phyloP scores from a whole-genome alignment of 2,113 vertebrate species.

The Speoplatyrhinus poulsoni region DNA sequence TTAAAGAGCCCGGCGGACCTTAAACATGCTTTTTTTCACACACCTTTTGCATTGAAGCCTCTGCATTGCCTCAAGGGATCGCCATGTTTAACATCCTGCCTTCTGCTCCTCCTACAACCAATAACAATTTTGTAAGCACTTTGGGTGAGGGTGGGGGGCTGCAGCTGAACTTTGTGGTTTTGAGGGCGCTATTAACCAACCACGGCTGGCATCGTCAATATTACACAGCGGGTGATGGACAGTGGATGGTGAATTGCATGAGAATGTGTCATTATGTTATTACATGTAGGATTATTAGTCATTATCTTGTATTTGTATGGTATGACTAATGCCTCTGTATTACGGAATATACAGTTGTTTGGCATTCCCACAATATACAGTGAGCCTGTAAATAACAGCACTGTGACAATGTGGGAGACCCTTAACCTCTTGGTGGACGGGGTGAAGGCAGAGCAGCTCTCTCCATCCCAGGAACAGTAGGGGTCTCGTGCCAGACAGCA shows the following conservation, averaged over 20 bases:
- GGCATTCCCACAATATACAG: background rate
- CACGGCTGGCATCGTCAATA: too few relatives aligned
- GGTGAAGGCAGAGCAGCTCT: constrained; percentile 81
- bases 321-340: too few relatives aligned
- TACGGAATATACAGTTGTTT: too few relatives aligned
- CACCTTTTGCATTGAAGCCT: constrained; percentile 93
- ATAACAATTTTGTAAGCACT: background rate
- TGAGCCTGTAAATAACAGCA: background rate
- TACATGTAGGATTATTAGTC: too few relatives aligned
- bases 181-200: too few relatives aligned
- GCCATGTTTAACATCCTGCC: constrained; percentile 92
- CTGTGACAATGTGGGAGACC: background rate
- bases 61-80: constrained; percentile 94
- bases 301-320: too few relatives aligned
- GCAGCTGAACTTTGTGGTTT: too few relatives aligned
- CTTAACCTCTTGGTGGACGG: constrained; percentile 78
- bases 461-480: constrained; percentile 86
- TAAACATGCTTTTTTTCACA: constrained; percentile 4
- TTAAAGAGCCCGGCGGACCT: background rate
- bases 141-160: too few relatives aligned
- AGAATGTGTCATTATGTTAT: too few relatives aligned
- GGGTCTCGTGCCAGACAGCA: constrained; percentile 86
- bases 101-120: constrained; percentile 86
- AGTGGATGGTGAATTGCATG: background rate
- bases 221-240: background rate